These are phyloP conservation scores for Turnix velox DNA, from an alignment of 2,113 vertebrate species.

Conservation along the genomic window DNA sequence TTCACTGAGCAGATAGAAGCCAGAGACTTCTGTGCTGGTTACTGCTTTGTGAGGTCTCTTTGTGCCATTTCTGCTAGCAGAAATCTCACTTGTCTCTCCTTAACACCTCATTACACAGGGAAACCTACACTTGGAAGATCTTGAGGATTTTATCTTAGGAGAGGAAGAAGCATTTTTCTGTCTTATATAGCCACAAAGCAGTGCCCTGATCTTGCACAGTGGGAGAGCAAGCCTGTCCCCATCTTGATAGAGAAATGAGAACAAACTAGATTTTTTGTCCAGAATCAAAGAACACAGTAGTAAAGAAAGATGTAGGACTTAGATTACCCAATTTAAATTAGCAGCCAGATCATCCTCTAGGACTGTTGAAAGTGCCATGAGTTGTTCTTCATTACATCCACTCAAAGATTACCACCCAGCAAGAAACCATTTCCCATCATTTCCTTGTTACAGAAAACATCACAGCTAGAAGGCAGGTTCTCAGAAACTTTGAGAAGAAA, in stretches of 20 bases:
- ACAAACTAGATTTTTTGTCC: not conserved
- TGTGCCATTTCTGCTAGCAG: not conserved
- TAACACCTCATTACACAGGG: accelerated
- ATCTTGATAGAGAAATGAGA: not conserved
- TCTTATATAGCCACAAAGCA: not conserved
- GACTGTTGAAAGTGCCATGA: not conserved
- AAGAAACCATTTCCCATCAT: accelerated
- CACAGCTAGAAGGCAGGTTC: not conserved
- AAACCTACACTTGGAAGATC: not conserved
- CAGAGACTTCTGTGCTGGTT: not conserved
- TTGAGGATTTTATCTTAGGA: not conserved
- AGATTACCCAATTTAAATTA: not conserved
- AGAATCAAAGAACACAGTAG: not conserved
- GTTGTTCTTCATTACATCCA: not conserved
- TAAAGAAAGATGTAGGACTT: not conserved
- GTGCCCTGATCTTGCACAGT: not conserved
- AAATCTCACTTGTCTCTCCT: not conserved
- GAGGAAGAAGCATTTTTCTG: not conserved
- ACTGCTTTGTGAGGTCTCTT: not conserved
- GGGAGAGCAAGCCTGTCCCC: accelerated
- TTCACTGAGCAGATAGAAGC: accelerated
- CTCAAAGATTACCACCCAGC: not conserved
- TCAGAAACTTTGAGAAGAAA: not conserved
- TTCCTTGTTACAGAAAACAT: not conserved
- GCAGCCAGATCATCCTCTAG: not conserved